Conservation (phyloP, 1,140 invertebrate species). For the Papilio machaon region DNA sequence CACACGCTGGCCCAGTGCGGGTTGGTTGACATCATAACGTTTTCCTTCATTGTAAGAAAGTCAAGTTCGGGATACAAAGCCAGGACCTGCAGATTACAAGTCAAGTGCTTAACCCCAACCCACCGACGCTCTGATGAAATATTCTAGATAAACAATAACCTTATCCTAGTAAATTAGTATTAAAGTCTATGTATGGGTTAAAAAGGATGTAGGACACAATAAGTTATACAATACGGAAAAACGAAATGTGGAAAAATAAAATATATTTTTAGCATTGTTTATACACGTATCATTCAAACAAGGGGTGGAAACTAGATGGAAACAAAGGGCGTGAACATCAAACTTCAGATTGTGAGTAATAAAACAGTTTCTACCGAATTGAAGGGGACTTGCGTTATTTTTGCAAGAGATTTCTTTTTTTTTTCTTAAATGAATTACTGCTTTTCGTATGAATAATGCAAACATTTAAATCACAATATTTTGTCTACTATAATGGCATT, state of each 20-base stretch:
- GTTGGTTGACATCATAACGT: too few species aligned
- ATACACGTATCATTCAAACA: constrained; percentile 32
- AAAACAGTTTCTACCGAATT: constrained; percentile 70
- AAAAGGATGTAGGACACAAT: not conserved
- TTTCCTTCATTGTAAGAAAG: too few species aligned
- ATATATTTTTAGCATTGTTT: constrained; percentile 30
- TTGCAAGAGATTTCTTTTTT: constrained; percentile 15
- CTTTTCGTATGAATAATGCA: not conserved
- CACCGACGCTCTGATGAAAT: too few species aligned
- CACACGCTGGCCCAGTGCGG: too few species aligned
- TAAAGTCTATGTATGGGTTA: too few species aligned
- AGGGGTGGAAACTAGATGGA: constrained; percentile 41
- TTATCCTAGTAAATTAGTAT: too few species aligned
- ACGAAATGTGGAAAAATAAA: constrained; percentile 1
- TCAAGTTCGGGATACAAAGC: too few species aligned
- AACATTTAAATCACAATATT: not conserved
- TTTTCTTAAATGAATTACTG: constrained; percentile 23
- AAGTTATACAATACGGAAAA: constrained; percentile 9
- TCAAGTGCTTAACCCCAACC: too few species aligned
- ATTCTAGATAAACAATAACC: too few species aligned
- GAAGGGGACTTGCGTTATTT: constrained; percentile 47
- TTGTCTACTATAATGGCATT: not conserved
- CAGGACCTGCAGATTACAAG: too few species aligned
- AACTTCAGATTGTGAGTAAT: constrained; percentile 63
- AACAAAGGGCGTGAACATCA: constrained; percentile 52